These are phyloP conservation scores for Sapajus apella DNA, from an alignment of 2,113 vertebrate genomes.

Conservation along the genomic window DNA sequence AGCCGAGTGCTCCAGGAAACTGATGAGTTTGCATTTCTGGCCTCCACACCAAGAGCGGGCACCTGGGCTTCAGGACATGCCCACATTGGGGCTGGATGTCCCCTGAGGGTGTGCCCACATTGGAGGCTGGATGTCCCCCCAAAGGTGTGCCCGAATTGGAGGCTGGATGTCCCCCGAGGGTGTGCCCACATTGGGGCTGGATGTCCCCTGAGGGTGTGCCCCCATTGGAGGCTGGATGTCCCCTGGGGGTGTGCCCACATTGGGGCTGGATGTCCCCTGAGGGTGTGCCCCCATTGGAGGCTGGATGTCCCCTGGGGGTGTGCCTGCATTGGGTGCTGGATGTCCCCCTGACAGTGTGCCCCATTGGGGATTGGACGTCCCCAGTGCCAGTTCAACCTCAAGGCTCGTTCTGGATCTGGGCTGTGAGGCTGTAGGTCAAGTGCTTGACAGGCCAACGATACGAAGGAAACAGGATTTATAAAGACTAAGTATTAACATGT, in stretches of 20 bases:
- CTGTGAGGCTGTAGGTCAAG: conserved; percentile 53
- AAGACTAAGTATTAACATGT: conserved; percentile 77
- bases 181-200: fast-evolving
- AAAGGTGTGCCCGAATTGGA: no score
- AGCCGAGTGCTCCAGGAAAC: fast-evolving
- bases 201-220: fast-evolving
- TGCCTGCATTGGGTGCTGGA: fast-evolving
- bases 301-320: fast-evolving
- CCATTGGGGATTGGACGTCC: fast-evolving
- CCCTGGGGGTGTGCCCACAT: no score
- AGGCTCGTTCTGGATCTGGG: fast-evolving
- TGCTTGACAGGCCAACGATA: conserved; percentile 42
- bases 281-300: no score
- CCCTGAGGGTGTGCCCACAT: neutral
- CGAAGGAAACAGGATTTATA: conserved; percentile 68
- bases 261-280: no score
- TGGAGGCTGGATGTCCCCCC: fast-evolving
- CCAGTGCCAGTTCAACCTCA: fast-evolving
- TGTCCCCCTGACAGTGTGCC: neutral
- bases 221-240: no score
- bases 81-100: fast-evolving
- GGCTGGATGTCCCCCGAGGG: neutral
- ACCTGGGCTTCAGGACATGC: fast-evolving
- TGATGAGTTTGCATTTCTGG: fast-evolving
- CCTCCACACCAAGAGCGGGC: neutral